Evolutionary conservation across 1,140 invertebrate species (phyloP), one percentile per base, ranked within the genome.

Genomic region (Drosophila eugracilis): DNA sequence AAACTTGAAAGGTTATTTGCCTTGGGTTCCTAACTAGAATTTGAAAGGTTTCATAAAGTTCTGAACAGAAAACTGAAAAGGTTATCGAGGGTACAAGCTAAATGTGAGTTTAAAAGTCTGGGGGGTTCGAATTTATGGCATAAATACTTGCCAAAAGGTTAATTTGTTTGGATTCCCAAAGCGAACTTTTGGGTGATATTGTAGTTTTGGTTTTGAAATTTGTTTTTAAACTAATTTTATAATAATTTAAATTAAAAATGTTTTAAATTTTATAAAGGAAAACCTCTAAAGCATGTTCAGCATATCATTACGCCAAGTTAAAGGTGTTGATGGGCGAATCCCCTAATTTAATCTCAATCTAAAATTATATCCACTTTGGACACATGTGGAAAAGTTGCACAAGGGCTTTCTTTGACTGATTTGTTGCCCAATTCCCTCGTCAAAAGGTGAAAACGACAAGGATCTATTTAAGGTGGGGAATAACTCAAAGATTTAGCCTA

Each of bases 1-100:
- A 26, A 55, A 55, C 66, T 70, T 70, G 34, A 47, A 70, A 70
- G 47, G 47, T 67, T 67, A 67, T 24, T 65, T 65, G 22, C 6
- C 17, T 36, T 52, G 34, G 45, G 26, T 24, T 53, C 21, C 44
- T 53, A 42, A 45, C 42, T 39, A 41, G 19, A 41, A 76, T 63
- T 42, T n/a, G 36, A 67, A 49, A 53, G 62, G 47, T 44, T 67
- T 52, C 44, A 9, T n/a, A 10, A 17, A 55, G 15, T 48, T 53
- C 41, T 9, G 7, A 22, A 42, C 26, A 22, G 45, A 55, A 52
- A 39, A 73, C 44, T 73, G 52, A 21, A 62, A 73, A 73, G 69
- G 44, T 62, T 45, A 70, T 53, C 22, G 9, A 30, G 4, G 26
- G 42, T 24, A 44, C 26, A 36, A 37, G 15, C 26, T 19, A 48